These are phyloP conservation scores for Coracias cyanogaster DNA, from an alignment of 2,797 vertebrate species.

Conservation along the genomic window DNA sequence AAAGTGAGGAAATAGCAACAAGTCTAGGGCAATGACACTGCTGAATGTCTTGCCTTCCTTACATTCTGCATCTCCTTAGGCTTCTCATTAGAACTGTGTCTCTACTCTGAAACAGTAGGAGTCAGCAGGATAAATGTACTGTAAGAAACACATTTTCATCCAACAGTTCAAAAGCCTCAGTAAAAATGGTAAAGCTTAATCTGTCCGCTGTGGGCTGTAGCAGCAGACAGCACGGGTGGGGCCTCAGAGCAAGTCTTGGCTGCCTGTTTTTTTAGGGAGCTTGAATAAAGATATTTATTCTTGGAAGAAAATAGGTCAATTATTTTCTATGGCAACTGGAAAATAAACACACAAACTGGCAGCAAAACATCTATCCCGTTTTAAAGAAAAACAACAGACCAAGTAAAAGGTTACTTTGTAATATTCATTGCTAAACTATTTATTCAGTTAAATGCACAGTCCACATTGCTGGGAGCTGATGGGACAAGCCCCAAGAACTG, in stretches of 20 bases:
- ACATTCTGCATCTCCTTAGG: neutral
- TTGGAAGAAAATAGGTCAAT: slow-evolving; percentile 78
- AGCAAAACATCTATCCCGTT: slow-evolving; percentile 56
- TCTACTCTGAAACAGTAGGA: slow-evolving; percentile 63
- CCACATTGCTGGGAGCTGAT: neutral
- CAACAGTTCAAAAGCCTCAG: slow-evolving; percentile 65
- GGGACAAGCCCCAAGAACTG: slow-evolving; percentile 15
- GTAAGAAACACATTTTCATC: slow-evolving; percentile 67
- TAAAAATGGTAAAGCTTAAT: slow-evolving; percentile 62
- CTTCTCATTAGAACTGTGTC: slow-evolving; percentile 55
- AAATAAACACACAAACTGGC: slow-evolving; percentile 79
- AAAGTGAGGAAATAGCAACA: neutral
- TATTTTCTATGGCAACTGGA: slow-evolving; percentile 83
- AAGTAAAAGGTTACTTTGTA: slow-evolving; percentile 67
- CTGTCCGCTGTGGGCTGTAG: slow-evolving; percentile 44
- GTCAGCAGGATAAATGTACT: slow-evolving; percentile 66
- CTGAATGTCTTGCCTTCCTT: neutral
- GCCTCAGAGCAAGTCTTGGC: slow-evolving; percentile 67
- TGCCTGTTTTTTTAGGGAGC: slow-evolving; percentile 65
- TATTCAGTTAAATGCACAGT: slow-evolving; percentile 58
- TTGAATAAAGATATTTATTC: slow-evolving; percentile 80
- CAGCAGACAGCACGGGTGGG: slow-evolving; percentile 62
- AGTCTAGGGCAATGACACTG: neutral
- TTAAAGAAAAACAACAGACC: neutral
- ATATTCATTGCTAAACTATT: slow-evolving; percentile 68